phyloP scores from a whole-genome alignment of 1,140 invertebrate genomes.

The Drosophila guanche region DNA sequence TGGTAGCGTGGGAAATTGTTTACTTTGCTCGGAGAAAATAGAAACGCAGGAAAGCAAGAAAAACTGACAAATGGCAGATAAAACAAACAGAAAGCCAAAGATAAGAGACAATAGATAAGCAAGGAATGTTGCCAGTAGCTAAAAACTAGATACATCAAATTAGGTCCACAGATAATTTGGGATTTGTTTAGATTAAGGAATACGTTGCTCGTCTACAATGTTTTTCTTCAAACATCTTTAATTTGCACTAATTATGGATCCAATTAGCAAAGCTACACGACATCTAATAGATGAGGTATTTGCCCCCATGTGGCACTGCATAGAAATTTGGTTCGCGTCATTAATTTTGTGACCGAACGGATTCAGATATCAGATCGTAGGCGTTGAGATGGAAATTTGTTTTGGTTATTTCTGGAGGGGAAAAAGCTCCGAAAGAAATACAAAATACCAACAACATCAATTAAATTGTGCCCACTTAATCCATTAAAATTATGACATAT shows the following conservation, averaged over 20 bases:
- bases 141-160: not conserved
- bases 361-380: conserved; percentile 72
- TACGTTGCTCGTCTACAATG: conserved; percentile 43
- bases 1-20: conserved; percentile 74
- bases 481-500: conserved; percentile 66
- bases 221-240: conserved; percentile 46
- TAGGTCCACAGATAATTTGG: too few relatives aligned
- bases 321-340: conserved; percentile 52
- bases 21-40: conserved; percentile 23
- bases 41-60: conserved; percentile 18
- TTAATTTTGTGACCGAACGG: conserved; percentile 58
- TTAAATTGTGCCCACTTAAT: conserved; percentile 52
- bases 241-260: conserved; percentile 74
- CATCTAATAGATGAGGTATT: conserved; percentile 53
- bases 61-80: conserved; percentile 45
- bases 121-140: conserved; percentile 20
- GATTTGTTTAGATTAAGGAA: conserved; percentile 50
- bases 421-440: conserved; percentile 41
- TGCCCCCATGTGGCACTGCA: conserved; percentile 55
- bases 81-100: not conserved
- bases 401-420: conserved; percentile 32
- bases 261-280: conserved; percentile 61
- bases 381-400: conserved; percentile 49
- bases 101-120: conserved; percentile 18
- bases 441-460: conserved; percentile 30